These are phyloP conservation scores for Hyla sarda DNA, from an alignment of 2,113 vertebrate genomes.

Conservation along the genomic window DNA sequence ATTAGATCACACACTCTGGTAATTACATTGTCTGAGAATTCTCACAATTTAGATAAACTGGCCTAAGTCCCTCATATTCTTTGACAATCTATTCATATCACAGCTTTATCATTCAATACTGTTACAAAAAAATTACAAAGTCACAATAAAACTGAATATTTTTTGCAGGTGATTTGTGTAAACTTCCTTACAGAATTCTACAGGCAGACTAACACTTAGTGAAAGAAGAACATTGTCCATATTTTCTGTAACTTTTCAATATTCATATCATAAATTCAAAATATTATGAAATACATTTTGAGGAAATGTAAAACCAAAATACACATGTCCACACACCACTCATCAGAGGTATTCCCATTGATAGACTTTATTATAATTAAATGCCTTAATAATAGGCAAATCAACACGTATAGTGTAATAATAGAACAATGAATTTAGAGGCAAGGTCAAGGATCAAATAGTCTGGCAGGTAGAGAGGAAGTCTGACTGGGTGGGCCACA, in stretches of 20 bases:
- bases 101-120: no score
- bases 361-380: background rate
- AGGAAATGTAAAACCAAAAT: background rate
- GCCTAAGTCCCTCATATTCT: no score
- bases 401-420: slow-evolving; percentile 27
- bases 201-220: no score
- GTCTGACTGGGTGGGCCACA: slow-evolving; percentile 44
- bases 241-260: background rate
- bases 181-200: no score
- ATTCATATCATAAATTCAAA: background rate
- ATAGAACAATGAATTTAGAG: slow-evolving; percentile 28
- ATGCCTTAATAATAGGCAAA: slow-evolving; percentile 11
- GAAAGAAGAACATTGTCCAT: background rate
- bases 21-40: no score
- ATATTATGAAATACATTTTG: background rate
- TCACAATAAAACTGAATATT: no score
- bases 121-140: no score
- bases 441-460: slow-evolving; percentile 37
- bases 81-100: no score
- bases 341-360: background rate
- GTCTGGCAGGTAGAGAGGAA: slow-evolving; percentile 37
- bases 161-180: no score
- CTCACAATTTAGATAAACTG: no score
- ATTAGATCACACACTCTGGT: no score
- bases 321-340: background rate